Conservation (phyloP, 2,797 vertebrate genomes). For the Neosilurus hyrtlii region DNA sequence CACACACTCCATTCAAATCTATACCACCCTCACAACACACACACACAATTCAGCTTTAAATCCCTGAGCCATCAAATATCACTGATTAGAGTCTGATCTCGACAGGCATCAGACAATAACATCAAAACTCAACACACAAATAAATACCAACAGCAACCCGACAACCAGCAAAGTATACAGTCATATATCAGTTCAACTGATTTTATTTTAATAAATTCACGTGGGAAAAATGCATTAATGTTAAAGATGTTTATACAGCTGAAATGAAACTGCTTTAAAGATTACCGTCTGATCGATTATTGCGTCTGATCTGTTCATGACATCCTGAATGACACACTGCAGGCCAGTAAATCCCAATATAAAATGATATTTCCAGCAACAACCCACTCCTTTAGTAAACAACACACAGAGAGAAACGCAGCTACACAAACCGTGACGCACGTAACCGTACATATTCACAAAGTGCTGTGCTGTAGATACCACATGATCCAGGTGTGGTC, state of each 20-base stretch:
- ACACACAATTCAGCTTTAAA: not conserved
- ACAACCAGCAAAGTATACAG: not conserved
- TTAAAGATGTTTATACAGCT: not conserved
- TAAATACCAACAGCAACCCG: not conserved
- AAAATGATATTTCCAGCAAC: not conserved
- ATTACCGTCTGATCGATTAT: not conserved
- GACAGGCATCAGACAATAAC: not conserved
- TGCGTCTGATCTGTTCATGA: not conserved
- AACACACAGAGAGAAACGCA: not conserved
- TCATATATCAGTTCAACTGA: too few relatives aligned
- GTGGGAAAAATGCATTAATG: not conserved
- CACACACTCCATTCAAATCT: not conserved
- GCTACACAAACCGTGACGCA: not conserved
- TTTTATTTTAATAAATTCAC: too few relatives aligned
- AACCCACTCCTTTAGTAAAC: not conserved
- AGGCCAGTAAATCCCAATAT: not conserved
- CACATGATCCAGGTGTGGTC: not conserved
- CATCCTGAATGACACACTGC: not conserved
- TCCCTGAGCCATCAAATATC: not conserved
- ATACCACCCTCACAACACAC: not conserved
- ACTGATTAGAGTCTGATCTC: not conserved
- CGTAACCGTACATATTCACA: not conserved
- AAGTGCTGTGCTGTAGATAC: not conserved
- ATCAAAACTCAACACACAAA: not conserved
- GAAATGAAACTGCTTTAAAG: not conserved